Evolutionary conservation across 2,113 vertebrate genomes (phyloP), one percentile per base, ranked within the genome.

Genomic region (Neolamprologus hecqui): DNA sequence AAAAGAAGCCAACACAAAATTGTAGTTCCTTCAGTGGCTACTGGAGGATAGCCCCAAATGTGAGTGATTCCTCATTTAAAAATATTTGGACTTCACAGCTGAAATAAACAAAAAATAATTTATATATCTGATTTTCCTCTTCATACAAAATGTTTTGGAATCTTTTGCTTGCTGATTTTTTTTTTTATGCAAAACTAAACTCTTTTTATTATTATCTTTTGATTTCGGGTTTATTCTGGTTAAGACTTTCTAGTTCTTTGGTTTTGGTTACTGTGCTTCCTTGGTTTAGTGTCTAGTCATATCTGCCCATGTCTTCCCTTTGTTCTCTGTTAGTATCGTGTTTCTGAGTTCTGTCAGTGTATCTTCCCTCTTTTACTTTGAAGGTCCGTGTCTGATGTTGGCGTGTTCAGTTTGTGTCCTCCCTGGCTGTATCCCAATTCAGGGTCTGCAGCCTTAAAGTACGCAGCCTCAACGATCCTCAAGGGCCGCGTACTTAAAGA

Each of bases 101-200:
- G 1, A 53, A 53, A 53, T 53, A 53, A 0, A 21, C 5, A 21
- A 53, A 21, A 53, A 53, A 0, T 2, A 0, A 53, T 53, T 21
- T 21, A 0, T 53, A 53, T 21, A 53, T 53, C 51, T 0, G 9
- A 53, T 54, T 54, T 54, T 54, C n/a, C 51, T 54, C n/a, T 21
- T 54, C n/a, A 54, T 54, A 54, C 5, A 11, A 54, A 54, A 54
- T 54, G 51, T 21, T 11, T 54, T 54, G n/a, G 51, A 54, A 21
- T 54, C n/a, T 54, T 54, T 54, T 54, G 9, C 51, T 54, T 54
- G 51, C n/a, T 54, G 1, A 6, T 6, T 53, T 53, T 37, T 53
- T 53, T 11, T 37, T 53, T 53, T 11, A 54, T 54, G 51, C 51
- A 11, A 54, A 21, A 54, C n/a, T 53, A 53, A 53, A 53, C 51